Percentiles rank a stretch among this genome's conserved stretches.
phyloP scores from a whole-genome alignment of 1,140 invertebrate species.

The Cylas formicarius region DNA sequence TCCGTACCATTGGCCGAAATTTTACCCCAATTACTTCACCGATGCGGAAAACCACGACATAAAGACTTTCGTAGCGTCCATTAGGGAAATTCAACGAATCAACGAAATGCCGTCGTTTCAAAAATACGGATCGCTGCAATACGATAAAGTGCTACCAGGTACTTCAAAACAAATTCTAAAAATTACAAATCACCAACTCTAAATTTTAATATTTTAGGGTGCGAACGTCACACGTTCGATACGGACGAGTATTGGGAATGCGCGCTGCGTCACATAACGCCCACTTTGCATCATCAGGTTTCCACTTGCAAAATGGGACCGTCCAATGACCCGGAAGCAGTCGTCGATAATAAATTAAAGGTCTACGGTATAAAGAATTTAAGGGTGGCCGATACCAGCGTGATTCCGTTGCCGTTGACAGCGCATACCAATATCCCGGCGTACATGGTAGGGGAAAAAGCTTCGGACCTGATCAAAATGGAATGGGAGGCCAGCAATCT shows the following conservation, averaged over 20 bases:
- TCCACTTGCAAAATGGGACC: constrained; percentile 74
- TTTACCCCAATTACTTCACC: constrained; percentile 59
- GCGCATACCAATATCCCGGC: constrained; percentile 47
- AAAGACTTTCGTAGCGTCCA: constrained; percentile 39
- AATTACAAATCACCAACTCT: constrained; percentile 7
- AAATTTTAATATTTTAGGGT: constrained; percentile 43
- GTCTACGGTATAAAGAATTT: constrained; percentile 63
- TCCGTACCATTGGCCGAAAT: constrained; percentile 56
- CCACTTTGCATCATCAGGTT: constrained; percentile 62
- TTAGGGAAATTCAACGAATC: constrained; percentile 38
- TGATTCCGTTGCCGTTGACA: constrained; percentile 62
- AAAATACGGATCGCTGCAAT: constrained; percentile 41
- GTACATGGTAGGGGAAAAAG: constrained; percentile 54
- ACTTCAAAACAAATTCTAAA: background rate
- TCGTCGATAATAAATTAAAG: constrained; percentile 64
- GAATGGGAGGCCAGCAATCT: too few relatives aligned
- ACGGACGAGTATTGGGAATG: constrained; percentile 66
- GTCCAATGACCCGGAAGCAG: constrained; percentile 52
- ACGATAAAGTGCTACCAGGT: constrained; percentile 41
- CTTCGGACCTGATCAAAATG: constrained; percentile 48
- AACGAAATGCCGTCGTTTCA: constrained; percentile 35
- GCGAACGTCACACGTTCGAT: constrained; percentile 39
- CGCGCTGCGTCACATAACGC: constrained; percentile 56
- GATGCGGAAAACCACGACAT: constrained; percentile 45
- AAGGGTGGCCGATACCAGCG: constrained; percentile 67